Conservation (phyloP, 2,113 vertebrate genomes). For the Callipepla californica region DNA sequence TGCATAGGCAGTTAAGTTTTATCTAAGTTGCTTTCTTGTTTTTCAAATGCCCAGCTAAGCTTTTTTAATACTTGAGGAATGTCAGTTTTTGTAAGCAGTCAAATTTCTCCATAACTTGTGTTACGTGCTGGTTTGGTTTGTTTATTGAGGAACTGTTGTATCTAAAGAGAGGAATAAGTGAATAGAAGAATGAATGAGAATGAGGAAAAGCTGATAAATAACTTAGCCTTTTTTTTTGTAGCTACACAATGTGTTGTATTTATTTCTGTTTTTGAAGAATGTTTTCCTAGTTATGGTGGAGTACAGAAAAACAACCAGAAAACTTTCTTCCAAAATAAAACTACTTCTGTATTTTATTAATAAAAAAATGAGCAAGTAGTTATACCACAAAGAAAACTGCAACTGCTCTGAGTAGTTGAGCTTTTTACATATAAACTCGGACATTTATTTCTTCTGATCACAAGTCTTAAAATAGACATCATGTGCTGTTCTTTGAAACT, state of each 20-base stretch:
- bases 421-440: slow-evolving; percentile 43
- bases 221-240: background rate
- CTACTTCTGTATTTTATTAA: background rate
- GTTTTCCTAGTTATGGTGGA: background rate
- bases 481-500: slow-evolving; percentile 39
- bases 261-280: background rate
- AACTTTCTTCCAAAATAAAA: background rate
- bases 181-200: background rate
- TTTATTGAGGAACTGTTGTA: background rate
- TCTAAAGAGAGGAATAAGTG: background rate
- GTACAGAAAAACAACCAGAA: background rate
- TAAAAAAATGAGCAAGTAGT: background rate
- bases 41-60: background rate
- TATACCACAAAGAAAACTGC: background rate
- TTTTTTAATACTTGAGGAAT: background rate
- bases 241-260: background rate
- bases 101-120: background rate
- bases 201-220: background rate
- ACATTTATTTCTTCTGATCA: slow-evolving; percentile 60
- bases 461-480: slow-evolving; percentile 61
- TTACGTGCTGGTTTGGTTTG: background rate
- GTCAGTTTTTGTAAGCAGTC: background rate
- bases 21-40: background rate
- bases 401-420: slow-evolving; percentile 13
- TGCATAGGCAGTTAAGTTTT: background rate